These are phyloP conservation scores for Ditylenchus weischeri DNA, from an alignment of 2,888 invertebrate species.

Conservation along the genomic window DNA sequence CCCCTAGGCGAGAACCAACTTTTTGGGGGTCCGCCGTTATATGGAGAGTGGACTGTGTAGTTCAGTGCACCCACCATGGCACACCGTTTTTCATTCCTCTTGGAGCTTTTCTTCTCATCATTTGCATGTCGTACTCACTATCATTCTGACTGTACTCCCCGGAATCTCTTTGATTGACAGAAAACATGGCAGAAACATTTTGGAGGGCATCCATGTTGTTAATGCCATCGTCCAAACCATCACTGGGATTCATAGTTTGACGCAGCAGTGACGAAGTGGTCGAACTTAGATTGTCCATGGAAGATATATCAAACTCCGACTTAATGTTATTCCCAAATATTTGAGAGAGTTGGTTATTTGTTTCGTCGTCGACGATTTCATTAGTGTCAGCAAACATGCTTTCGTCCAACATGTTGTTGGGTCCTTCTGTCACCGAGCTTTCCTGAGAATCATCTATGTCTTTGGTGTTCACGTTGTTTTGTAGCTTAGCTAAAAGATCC, in stretches of 20 bases:
- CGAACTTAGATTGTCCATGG: constrained; percentile 10
- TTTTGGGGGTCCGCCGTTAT: no score
- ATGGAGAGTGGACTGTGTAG: no score
- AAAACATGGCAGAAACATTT: constrained; percentile 22
- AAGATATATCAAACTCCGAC: constrained; percentile 23
- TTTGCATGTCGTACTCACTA: not conserved
- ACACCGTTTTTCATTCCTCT: not conserved
- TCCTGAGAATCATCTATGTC: constrained; percentile 2
- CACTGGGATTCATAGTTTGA: no score
- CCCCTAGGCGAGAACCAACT: no score
- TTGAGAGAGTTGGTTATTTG: constrained; percentile 24
- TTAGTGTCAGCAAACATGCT: constrained; percentile 13
- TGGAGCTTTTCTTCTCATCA: constrained; percentile 8
- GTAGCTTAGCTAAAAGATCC: constrained; percentile 24
- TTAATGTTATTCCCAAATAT: constrained; percentile 27
- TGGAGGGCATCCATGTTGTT: constrained; percentile 25
- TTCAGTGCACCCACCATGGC: not conserved
- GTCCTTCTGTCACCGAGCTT: constrained; percentile 17
- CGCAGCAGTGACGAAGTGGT: constrained; percentile 16
- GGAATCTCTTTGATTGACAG: constrained; percentile 11
- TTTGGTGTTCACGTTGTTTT: not conserved
- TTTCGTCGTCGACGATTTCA: constrained; percentile 27
- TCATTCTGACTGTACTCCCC: not conserved
- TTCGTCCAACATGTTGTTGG: constrained; percentile 9
- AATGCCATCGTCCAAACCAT: not conserved